Base-by-base conservation (phyloP, 2,113 vertebrate species). In the Ellobius talpinus region DNA sequence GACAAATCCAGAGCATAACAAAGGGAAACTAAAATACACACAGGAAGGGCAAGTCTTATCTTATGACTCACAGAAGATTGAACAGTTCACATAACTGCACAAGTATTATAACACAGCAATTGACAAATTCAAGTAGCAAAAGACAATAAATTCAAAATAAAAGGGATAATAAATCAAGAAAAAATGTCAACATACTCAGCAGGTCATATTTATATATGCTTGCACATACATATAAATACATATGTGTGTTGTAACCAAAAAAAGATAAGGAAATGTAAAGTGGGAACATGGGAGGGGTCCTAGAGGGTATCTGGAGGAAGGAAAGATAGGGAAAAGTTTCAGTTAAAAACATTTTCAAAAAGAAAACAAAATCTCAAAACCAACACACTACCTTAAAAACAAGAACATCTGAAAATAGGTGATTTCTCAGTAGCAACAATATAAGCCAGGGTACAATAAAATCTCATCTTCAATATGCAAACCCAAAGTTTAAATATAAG, bases 81-180 rank as follows among this genome's bases (percentile, higher is more conserved):
- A 91, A 9, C 7, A 92, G 24, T 45, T 19, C 24, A 39, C 45
- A 47, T 14, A 92, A 16, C 65, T 78, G 52, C 16, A 74, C 4
- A 73, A 85, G 42, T 23, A 70, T 36, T 21, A 61, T 16, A 87
- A 93, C 81, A 76, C 10, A 84, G 0, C 66, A 74, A 92, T 17
- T 36, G 65, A 70, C 14, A 85, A 93, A 86, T 76, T 89, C 33
- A 52, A 45, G 42, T 76, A 82, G 7, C 12, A n/a, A 86, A 96
- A 86, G 39, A 74, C 45, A 47, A 85, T 92, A 90, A 95, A 90
- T 90, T 87, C 70, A 87, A 96, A 82, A n/a, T 42, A 77, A n/a
- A 6, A 92, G 36, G 36, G 33, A 39, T 36, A n/a, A 52, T 39
- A 68, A 7, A 26, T 61, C 78, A 77, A 78, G 29, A 76, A 76